Evolutionary conservation across 2,888 invertebrate genomes (phyloP).

Genomic region (Acleris sparsana): DNA sequence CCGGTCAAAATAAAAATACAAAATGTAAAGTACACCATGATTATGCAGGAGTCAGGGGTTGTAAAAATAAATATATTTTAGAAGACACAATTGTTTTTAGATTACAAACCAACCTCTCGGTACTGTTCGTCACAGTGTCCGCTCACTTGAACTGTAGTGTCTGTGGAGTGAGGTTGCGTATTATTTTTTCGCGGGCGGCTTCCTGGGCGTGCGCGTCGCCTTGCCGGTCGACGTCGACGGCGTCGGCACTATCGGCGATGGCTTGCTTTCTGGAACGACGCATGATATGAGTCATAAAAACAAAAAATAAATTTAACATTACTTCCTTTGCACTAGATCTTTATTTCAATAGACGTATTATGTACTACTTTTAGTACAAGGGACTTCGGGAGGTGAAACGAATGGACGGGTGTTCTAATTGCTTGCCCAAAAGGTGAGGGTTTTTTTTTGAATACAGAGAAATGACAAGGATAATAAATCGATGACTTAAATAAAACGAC

Average conservation of each 20-base stretch:
- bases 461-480: constrained; percentile 1
- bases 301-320: no score
- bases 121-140: constrained; percentile 37
- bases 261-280: constrained; percentile 61
- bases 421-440: neutral
- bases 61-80: constrained; percentile 40
- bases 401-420: no score
- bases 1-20: constrained; percentile 34
- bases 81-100: constrained; percentile 36
- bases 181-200: constrained; percentile 76
- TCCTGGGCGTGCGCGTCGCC: constrained; percentile 73
- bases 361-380: no score
- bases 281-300: neutral
- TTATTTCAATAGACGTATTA: no score
- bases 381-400: no score
- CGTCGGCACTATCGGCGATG: constrained; percentile 66
- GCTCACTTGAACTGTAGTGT: constrained; percentile 32
- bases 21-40: constrained; percentile 39
- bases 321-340: no score
- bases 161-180: constrained; percentile 43
- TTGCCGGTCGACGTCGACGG: constrained; percentile 79
- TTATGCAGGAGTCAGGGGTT: constrained; percentile 40
- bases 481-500: no score
- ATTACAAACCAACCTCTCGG: constrained; percentile 38
- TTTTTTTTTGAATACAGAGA: constrained; percentile 4